Conservation (phyloP, 1,140 invertebrate species). For the Pachypsylla venusta region DNA sequence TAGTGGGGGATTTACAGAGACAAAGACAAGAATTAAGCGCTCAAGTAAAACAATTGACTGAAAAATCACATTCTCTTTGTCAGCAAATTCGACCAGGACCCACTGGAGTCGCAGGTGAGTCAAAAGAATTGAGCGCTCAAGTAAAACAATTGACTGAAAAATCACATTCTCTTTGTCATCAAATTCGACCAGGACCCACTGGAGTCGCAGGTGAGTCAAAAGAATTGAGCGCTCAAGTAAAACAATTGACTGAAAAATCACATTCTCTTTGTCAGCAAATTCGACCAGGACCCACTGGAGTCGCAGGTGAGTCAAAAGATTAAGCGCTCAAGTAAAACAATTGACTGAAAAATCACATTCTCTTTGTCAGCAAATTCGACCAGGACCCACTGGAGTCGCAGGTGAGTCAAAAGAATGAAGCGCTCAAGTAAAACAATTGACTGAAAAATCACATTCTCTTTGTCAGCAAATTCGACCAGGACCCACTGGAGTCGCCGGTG, state of each 20-base stretch:
- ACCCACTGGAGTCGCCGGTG: slow-evolving; percentile 30
- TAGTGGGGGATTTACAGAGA: slow-evolving; percentile 66
- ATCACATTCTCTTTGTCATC: slow-evolving; percentile 38
- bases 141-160: slow-evolving; percentile 65
- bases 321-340: slow-evolving; percentile 61
- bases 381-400: slow-evolving; percentile 31
- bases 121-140: slow-evolving; percentile 56
- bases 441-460: slow-evolving; percentile 49
- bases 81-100: slow-evolving; percentile 36
- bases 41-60: slow-evolving; percentile 63
- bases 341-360: slow-evolving; percentile 56
- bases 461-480: slow-evolving; percentile 36
- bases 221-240: slow-evolving; percentile 62
- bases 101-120: slow-evolving; percentile 29
- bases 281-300: slow-evolving; percentile 32
- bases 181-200: slow-evolving; percentile 32
- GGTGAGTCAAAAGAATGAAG: slow-evolving; percentile 50
- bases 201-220: slow-evolving; percentile 33
- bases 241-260: slow-evolving; percentile 60
- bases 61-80: slow-evolving; percentile 45
- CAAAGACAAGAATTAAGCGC: slow-evolving; percentile 66
- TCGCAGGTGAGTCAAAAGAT: slow-evolving; percentile 24
- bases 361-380: slow-evolving; percentile 36
- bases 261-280: slow-evolving; percentile 39
- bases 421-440: slow-evolving; percentile 61